Conservation (phyloP, 2,113 vertebrate species). For the Chaetura pelagica region DNA sequence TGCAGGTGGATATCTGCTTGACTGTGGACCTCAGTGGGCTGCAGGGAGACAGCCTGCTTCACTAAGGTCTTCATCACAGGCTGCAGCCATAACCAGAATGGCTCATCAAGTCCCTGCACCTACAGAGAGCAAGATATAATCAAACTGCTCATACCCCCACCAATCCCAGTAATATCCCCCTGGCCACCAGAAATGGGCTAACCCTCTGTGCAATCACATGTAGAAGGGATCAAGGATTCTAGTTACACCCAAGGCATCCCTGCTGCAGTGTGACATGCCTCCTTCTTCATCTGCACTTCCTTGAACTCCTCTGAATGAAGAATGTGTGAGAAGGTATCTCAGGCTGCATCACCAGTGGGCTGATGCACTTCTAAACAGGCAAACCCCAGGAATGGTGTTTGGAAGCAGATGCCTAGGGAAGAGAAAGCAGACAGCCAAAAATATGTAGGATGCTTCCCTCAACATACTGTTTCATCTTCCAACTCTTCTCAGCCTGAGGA, state of each 20-base stretch:
- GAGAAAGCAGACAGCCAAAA: background rate
- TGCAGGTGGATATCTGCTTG: too few species aligned
- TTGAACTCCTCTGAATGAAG: background rate
- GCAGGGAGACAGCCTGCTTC: too few species aligned
- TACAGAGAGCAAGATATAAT: background rate
- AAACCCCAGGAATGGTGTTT: background rate
- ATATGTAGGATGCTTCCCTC: background rate
- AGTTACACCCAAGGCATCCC: background rate
- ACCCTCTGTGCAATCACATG: fast-evolving
- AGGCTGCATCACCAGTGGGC: background rate
- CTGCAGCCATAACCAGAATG: background rate
- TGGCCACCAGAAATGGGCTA: background rate
- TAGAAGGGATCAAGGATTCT: background rate
- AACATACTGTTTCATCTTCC: background rate
- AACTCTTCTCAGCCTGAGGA: background rate
- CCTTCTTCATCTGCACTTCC: background rate
- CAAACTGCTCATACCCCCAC: background rate
- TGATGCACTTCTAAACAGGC: background rate
- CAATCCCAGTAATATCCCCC: too few species aligned
- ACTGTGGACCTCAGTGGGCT: too few species aligned
- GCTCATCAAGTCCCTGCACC: background rate
- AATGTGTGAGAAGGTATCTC: background rate
- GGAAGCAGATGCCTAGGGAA: background rate
- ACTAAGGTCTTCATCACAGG: too few species aligned
- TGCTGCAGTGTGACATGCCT: background rate